Evolutionary conservation across 37 sponge, comb jelly and placozoan genomes (phyloP).

Genomic region (Bolinopsis microptera): DNA sequence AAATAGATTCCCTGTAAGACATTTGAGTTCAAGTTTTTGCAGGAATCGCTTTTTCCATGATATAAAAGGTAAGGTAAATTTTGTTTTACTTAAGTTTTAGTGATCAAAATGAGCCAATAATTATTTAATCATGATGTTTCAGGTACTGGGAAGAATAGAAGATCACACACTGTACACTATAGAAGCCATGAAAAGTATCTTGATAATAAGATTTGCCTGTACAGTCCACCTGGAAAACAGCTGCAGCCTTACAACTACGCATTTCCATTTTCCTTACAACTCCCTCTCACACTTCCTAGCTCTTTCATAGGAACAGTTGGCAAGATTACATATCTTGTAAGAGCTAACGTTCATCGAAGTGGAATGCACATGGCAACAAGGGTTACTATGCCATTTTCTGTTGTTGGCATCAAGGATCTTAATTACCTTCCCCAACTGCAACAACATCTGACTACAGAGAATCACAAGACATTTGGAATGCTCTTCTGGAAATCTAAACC

Average conservation of each 20-base stretch:
- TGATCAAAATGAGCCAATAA: no score
- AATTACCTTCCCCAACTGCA: neutral
- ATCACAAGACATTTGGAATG: neutral
- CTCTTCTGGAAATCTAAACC: neutral
- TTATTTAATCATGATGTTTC: no score
- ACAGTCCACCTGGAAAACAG: neutral
- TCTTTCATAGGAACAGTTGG: neutral
- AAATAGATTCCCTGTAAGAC: neutral
- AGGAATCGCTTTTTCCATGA: neutral
- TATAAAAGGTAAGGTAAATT: no score
- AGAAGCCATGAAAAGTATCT: neutral
- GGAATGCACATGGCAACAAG: neutral
- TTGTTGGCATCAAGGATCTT: conserved; percentile 33
- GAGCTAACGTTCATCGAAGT: neutral
- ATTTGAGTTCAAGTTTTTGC: neutral
- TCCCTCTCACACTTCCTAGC: neutral
- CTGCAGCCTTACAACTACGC: neutral
- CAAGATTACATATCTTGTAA: neutral
- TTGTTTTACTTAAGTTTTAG: no score
- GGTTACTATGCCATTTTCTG: neutral
- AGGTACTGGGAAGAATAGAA: no score
- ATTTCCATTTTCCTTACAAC: neutral
- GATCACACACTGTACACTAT: no score
- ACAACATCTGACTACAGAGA: neutral
- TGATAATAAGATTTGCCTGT: neutral